These are phyloP conservation scores for Melinopterus prodromus DNA, from an alignment of 2,888 invertebrate species.

Conservation along the genomic window DNA sequence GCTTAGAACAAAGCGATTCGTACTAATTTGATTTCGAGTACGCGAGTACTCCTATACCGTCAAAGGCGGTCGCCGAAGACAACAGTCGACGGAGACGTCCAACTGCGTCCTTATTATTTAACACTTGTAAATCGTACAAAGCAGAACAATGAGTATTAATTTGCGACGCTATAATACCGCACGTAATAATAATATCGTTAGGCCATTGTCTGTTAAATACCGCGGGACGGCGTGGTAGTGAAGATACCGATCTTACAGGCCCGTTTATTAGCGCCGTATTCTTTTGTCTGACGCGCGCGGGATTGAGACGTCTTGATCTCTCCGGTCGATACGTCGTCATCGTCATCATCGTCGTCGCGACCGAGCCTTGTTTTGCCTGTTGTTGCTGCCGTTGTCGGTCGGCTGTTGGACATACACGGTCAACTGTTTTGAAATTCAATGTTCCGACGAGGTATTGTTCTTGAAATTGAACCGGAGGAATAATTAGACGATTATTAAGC, in stretches of 20 bases:
- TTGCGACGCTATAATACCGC: slow-evolving; percentile 4
- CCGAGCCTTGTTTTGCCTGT: neutral
- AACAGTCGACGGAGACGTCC: neutral
- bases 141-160: neutral
- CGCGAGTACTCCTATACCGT: neutral
- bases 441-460: neutral
- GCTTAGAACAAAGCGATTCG: neutral
- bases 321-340: neutral
- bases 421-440: slow-evolving; percentile 4
- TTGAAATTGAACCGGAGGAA: neutral
- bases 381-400: neutral
- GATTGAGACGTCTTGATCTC: neutral
- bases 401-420: neutral
- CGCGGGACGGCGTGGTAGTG: neutral
- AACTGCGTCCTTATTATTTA: neutral
- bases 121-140: neutral
- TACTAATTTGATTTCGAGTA: neutral
- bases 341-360: neutral
- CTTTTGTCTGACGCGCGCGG: neutral
- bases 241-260: neutral
- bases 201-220: neutral
- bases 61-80: neutral
- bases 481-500: neutral
- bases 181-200: neutral
- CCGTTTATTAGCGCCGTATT: neutral